These are phyloP conservation scores for Xiphorhynchus elegans DNA, from an alignment of 2,113 vertebrate species.

Conservation along the genomic window DNA sequence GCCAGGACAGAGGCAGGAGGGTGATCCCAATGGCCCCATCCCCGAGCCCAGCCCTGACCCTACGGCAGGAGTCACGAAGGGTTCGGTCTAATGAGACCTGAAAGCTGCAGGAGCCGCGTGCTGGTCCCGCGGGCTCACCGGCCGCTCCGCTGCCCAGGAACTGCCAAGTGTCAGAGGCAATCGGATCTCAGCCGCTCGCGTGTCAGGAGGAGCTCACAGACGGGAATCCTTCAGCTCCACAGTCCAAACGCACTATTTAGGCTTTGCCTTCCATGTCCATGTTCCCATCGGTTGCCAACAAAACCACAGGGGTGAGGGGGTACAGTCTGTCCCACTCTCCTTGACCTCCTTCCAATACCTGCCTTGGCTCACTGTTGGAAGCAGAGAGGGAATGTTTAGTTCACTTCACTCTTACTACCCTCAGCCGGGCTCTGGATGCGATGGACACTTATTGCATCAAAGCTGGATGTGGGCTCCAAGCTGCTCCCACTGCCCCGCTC, in stretches of 20 bases:
- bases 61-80: not conserved
- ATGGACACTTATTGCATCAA: not conserved
- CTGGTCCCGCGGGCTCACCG: not conserved
- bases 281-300: not conserved
- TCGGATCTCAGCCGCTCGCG: not conserved
- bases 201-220: slow-evolving; percentile 12
- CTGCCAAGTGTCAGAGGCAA: not conserved
- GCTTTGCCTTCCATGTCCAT: not conserved
- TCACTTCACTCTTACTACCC: not conserved
- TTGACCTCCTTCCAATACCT: not conserved
- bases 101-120: not conserved
- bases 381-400: not conserved
- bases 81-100: not conserved
- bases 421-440: not conserved
- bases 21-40: accelerated
- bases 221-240: not conserved
- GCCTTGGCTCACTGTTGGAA: accelerated
- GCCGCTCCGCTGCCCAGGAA: not conserved
- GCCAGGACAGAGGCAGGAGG: accelerated
- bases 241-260: not conserved
- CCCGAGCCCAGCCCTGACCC: not conserved
- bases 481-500: not conserved
- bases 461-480: not conserved
- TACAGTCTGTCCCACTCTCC: accelerated
- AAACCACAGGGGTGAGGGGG: not conserved